Evolutionary conservation across 2,888 invertebrate species (phyloP).

Genomic region (Notodonta dromedarius): DNA sequence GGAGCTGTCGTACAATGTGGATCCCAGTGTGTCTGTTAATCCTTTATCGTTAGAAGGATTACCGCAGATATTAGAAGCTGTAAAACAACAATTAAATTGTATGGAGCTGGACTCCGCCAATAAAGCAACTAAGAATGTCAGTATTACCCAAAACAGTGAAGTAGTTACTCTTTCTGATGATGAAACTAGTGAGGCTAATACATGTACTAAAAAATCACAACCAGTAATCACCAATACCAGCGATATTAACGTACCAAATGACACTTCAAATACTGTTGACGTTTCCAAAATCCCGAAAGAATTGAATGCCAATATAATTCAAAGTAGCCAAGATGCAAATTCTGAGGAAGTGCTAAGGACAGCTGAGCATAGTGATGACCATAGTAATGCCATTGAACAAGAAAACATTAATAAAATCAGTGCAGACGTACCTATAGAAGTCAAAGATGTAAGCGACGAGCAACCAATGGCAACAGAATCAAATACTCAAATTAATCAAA

Average conservation of each 20-base stretch:
- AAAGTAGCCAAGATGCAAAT: not conserved
- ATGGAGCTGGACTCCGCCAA: conserved; percentile 7
- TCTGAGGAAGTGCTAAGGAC: not conserved
- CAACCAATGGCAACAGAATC: conserved; percentile 7
- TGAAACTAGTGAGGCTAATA: conserved; percentile 14
- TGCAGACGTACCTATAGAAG: conserved; percentile 16
- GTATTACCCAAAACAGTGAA: conserved; percentile 18
- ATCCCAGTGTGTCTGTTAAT: conserved; percentile 38
- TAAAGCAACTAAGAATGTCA: conserved; percentile 9
- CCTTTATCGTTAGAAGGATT: conserved; percentile 36
- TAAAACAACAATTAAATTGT: conserved; percentile 48
- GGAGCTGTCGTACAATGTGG: conserved; percentile 42
- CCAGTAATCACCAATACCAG: not conserved
- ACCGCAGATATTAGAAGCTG: conserved; percentile 44
- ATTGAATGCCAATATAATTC: not conserved
- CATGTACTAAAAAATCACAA: not conserved
- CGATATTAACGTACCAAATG: not conserved
- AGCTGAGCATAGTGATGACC: not conserved
- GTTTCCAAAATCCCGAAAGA: not conserved
- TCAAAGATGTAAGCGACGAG: conserved; percentile 17
- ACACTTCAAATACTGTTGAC: not conserved
- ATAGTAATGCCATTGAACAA: not conserved
- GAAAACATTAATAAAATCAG: conserved; percentile 3
- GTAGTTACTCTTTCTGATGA: conserved; percentile 31
- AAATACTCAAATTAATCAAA: not conserved